Base-by-base conservation (phyloP, 1,140 invertebrate genomes). In the Drosophila varians region DNA sequence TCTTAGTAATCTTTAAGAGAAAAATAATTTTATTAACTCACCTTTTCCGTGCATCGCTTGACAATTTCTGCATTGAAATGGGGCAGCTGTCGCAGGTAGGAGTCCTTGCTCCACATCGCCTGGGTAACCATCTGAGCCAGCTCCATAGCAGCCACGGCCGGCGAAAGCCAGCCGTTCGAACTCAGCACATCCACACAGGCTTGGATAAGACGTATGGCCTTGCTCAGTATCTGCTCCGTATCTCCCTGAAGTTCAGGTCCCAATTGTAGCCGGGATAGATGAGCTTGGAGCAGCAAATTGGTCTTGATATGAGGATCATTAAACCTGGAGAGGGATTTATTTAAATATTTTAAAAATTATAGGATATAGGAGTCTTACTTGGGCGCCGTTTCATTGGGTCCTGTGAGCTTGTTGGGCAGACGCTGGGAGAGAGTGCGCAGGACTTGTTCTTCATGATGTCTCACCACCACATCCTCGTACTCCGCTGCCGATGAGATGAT, bases 81-180 rank as follows among this genome's bases (percentile, higher is more conserved):
- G 3, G 99, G 99, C 66, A 99, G 91, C 86, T 99, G 99, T 83
- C 99, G 97, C 42, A 99, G 93, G 90, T 99, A 99, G 0, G 97
- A 98, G 91, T 99, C 99, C 91, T 99, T 99, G 56, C 96, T 97
- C 98, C 99, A 99, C 98, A 99, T 99, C 2, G 98, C 98, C 92
- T 99, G 99, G 0, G 99, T 99, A 0, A 99, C 96, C 98, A 99
- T 99, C 92, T 99, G 99, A 0, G 99, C 98, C 57, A 99, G 92
- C 92, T 99, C 99, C 99, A 99, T 99, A 77, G 99, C 98, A 45
- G 98, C 97, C 18, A 99, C 96, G 6, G 98, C 99, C 0, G 99
- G 99, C 0, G 96, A 96, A 11, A 99, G 92, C 99, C 99, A 99
- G 23, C 99, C 98, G 87, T 99, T 99, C 14, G 97, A 99, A 88